Evolutionary conservation across 1,140 invertebrate species (phyloP).

Genomic region (Ylistrum balloti): DNA sequence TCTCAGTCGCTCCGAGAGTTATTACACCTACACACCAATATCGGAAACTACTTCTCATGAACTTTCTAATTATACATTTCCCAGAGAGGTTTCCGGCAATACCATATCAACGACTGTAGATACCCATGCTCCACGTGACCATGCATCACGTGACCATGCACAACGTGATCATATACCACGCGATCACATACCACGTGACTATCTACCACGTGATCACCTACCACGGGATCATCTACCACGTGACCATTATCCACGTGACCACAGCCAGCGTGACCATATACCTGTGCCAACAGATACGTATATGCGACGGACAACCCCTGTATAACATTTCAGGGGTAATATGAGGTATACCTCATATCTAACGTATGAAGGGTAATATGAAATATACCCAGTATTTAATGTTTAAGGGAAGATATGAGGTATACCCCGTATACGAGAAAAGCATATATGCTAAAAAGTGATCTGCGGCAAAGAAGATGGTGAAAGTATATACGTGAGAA

Average conservation of each 20-base stretch:
- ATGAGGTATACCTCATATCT: neutral
- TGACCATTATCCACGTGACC: conserved; percentile 45
- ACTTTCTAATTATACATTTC: conserved; percentile 80
- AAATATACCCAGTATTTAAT: neutral
- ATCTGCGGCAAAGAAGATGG: conserved; percentile 12
- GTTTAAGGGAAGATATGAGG: neutral
- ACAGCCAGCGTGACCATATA: conserved; percentile 48
- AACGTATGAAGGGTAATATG: neutral
- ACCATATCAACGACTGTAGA: conserved; percentile 81
- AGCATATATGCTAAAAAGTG: conserved; percentile 12
- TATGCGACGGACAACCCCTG: conserved; percentile 61
- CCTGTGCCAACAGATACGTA: conserved; percentile 58
- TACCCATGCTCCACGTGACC: conserved; percentile 70
- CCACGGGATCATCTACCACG: conserved; percentile 46
- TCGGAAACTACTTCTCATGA: conserved; percentile 80
- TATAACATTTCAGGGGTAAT: conserved; percentile 45
- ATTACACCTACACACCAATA: conserved; percentile 81
- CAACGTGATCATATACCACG: conserved; percentile 54
- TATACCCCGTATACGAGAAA: neutral
- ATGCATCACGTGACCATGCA: conserved; percentile 58
- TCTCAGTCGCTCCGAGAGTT: conserved; percentile 79
- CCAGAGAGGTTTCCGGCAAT: conserved; percentile 77
- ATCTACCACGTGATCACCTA: conserved; percentile 46
- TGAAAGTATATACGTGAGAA: neutral
- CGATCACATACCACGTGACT: conserved; percentile 54